These are phyloP conservation scores for Nesometra sesokonis DNA, from an alignment of 35 echinoderm and acorn worm species.

Conservation along the genomic window DNA sequence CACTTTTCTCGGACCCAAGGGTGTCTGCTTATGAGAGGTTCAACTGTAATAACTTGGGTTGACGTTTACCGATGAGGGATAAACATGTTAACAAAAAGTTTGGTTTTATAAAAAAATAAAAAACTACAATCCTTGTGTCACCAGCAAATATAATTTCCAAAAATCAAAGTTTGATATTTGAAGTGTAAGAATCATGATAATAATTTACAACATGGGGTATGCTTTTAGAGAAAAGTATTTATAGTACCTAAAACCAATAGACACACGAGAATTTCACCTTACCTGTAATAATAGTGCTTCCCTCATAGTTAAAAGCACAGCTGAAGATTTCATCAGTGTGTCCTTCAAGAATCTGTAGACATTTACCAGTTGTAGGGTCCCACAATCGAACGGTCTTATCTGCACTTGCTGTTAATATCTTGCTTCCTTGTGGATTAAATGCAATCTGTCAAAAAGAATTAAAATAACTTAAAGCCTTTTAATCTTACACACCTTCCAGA, in stretches of 20 bases:
- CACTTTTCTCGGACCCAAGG: no score
- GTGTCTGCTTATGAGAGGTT: no score
- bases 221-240: not conserved
- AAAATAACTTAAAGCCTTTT: no score
- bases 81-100: not conserved
- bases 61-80: no score
- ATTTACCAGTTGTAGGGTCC: slow-evolving; percentile 70
- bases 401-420: slow-evolving; percentile 82
- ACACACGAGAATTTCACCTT: not conserved
- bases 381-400: slow-evolving; percentile 89
- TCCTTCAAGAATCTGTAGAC: slow-evolving; percentile 74
- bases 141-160: not conserved
- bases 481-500: no score
- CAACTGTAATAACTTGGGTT: no score
- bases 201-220: not conserved
- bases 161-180: not conserved
- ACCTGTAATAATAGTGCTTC: slow-evolving; percentile 97
- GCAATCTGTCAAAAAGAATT: slow-evolving; percentile 38
- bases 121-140: not conserved
- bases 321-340: slow-evolving; percentile 99
- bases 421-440: slow-evolving; percentile 92
- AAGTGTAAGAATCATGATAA: no score
- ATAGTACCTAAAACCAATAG: not conserved
- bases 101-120: no score
- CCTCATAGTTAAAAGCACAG: slow-evolving; percentile 97